Base-by-base conservation (phyloP, 1,140 invertebrate genomes). In the Tetraneura akinire region DNA sequence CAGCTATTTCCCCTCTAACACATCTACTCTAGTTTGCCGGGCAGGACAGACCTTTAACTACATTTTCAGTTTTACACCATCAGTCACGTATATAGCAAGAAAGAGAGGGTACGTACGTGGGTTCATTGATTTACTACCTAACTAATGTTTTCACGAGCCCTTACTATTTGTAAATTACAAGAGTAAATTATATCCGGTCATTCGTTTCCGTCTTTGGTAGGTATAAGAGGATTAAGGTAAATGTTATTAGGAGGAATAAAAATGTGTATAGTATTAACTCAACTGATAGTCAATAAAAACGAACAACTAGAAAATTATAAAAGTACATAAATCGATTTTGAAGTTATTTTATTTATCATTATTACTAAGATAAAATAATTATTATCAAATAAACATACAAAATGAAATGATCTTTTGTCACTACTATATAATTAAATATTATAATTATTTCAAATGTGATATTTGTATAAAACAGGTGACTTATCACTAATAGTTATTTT, bases 111-210 rank as follows among this genome's bases (percentile, higher is more conserved):
- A 37, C 32, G 53, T 37, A 37, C 32, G 53, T 32, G 23, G 73
- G 53, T 74, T 57, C 73, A 57, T 76, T 76, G 73, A 76, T 76
- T 76, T 57, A 76, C 73, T 45, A 57, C 32, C 73, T 26, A 57
- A 57, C 73, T 76, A 57, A 76, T 76, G 73, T 76, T 76, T 57
- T 76, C 32, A 37, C 32, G n/a, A 57, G 53, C 53, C 73, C 51
- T 57, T 21, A 32, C 29, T 57, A 76, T 76, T 76, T 76, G 14
- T 76, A 76, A 42, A 57, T 76, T 76, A 55, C 53, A 42, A 55
- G 53, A 57, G 53, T 76, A 76, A 76, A 76, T 76, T 76, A 57
- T 55, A 42, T 45, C 73, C 32, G 73, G 21, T 76, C 18, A 55
- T 73, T 73, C 73, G 32, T 26, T 57, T 60, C 51, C 73, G 29